Conservation (phyloP, 2,797 vertebrate species). For the Neomorphus geoffroyi region DNA sequence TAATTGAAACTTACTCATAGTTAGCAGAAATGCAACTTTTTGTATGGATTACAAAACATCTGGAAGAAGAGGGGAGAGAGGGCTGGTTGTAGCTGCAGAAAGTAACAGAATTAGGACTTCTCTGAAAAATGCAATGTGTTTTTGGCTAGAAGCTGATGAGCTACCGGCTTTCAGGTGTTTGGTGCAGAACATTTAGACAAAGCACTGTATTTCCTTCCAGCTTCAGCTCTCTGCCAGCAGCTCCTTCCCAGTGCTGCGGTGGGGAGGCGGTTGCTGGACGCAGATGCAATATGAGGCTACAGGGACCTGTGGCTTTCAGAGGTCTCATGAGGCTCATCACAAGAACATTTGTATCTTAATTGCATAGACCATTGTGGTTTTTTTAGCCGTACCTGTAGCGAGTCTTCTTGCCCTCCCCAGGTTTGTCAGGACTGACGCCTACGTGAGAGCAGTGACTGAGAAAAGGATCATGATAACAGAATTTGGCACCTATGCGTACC, state of each 20-base stretch:
- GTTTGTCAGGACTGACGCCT: slow-evolving; percentile 87
- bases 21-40: neutral
- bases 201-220: neutral
- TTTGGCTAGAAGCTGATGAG: neutral
- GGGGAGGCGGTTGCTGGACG: neutral
- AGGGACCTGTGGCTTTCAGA: neutral
- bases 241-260: fast-evolving
- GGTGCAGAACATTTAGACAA: neutral
- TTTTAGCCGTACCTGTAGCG: fast-evolving
- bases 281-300: fast-evolving
- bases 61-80: neutral
- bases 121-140: neutral
- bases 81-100: neutral
- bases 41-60: neutral
- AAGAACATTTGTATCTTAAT: fast-evolving
- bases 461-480: slow-evolving; percentile 93
- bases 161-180: neutral
- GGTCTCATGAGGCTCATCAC: fast-evolving
- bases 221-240: fast-evolving
- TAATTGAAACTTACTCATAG: neutral
- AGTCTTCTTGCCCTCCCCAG: slow-evolving; percentile 54
- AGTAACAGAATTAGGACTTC: neutral
- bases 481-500: slow-evolving; percentile 91
- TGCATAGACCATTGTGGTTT: fast-evolving
- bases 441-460: slow-evolving; percentile 90